phyloP scores from a whole-genome alignment of 2,888 invertebrate species.

The Macrophya alboannulata region DNA sequence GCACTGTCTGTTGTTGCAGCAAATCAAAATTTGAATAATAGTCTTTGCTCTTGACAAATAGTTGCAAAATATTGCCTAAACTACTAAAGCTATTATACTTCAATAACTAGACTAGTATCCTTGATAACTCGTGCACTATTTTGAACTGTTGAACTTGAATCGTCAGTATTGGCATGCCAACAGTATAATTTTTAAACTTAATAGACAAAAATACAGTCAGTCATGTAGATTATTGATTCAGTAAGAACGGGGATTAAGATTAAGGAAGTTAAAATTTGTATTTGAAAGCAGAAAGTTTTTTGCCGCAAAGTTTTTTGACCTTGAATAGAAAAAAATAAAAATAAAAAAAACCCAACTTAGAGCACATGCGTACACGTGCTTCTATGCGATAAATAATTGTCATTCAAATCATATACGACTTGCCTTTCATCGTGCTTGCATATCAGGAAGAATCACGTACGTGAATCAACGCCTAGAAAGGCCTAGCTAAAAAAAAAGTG shows the following conservation, averaged over 20 bases:
- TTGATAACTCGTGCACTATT: too few species aligned
- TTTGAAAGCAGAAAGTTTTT: background rate
- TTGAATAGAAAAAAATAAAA: background rate
- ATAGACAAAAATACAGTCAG: too few species aligned
- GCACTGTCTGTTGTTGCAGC: too few species aligned
- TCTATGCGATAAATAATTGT: slow-evolving; percentile 12
- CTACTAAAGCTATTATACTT: too few species aligned
- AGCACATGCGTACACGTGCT: background rate
- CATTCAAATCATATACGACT: background rate
- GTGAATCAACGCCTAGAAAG: background rate
- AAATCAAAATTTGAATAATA: too few species aligned
- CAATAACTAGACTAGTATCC: too few species aligned
- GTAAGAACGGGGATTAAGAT: background rate
- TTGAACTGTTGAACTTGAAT: too few species aligned
- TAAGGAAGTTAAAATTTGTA: background rate
- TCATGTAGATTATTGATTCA: too few species aligned
- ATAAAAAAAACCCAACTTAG: background rate
- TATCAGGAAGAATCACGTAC: background rate
- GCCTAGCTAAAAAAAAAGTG: background rate
- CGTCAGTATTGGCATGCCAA: too few species aligned
- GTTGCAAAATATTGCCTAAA: too few species aligned
- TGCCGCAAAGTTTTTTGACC: background rate
- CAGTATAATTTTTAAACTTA: too few species aligned
- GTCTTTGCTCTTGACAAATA: too few species aligned
- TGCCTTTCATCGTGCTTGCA: background rate